Evolutionary conservation across 2,797 vertebrate genomes (phyloP), one percentile per base, ranked within the genome.

Genomic region (Fringilla coelebs): DNA sequence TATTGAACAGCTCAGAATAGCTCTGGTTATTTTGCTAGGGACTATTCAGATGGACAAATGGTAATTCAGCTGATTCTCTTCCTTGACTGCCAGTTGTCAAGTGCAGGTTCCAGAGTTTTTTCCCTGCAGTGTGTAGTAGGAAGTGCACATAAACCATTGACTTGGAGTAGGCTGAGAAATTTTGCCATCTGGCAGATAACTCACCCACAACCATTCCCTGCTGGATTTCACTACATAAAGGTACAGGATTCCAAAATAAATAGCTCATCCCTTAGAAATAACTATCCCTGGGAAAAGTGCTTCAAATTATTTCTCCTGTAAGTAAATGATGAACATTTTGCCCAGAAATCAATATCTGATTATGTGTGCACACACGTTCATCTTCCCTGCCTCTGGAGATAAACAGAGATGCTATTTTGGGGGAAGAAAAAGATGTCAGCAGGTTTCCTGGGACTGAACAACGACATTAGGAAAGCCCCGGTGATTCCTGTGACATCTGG

Each of bases 111-210:
- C 66, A 52, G 36, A 54, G 10, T 43, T 85, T 77, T 76, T 88
- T 57, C 46, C 68, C 79, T 87, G 77, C 36, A 73, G 61, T 65
- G 41, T 88, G 66, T 54, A 90, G 60, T 85, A 77, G 61, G 68
- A 93, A 80, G 17, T 34, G 28, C 61, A 85, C 51, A 90, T 67
- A 94, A 97, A 94, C 81, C 93, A 54, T 62, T 5, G 0, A 36
- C 68, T 84, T 89, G 34, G 77, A 90, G 85, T 34, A 89, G 85
- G 82, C 72, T 43, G 49, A 61, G 72, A 88, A 96, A 92, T 89
- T 85, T 52, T 94, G 72, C 63, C 80, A 96, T 94, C 88, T 96
- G 93, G 94, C 82, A 95, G 95, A 95, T 85, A 93, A 96, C 66
- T 95, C 92, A 85, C 81, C 45, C 81, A 91, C 60, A 9, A 74